Percentiles rank a stretch among this genome's conserved stretches.
Conservation (phyloP, 2,888 invertebrate genomes). For the Microplitis manilae region DNA sequence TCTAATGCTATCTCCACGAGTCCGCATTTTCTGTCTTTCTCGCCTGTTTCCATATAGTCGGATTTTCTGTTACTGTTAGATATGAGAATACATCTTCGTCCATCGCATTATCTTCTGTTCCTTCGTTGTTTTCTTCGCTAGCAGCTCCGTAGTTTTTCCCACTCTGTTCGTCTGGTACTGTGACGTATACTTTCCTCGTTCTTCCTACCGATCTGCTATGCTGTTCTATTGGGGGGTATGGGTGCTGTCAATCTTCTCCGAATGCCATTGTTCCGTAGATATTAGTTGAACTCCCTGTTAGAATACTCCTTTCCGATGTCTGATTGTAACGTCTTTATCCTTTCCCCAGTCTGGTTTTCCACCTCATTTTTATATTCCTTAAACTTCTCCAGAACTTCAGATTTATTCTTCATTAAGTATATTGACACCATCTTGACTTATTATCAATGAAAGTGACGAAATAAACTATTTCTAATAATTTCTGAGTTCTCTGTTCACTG, state of each 20-base stretch:
- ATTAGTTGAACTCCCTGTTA: conserved; percentile 39
- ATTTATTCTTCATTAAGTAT: conserved; percentile 43
- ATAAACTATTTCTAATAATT: conserved; percentile 44
- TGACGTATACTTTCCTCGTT: too few relatives aligned
- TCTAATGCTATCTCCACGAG: too few relatives aligned
- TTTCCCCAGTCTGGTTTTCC: conserved; percentile 37
- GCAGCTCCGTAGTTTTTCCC: too few relatives aligned
- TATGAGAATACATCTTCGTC: too few relatives aligned
- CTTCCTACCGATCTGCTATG: conserved; percentile 35
- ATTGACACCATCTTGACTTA: conserved; percentile 44
- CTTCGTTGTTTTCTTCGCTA: too few relatives aligned
- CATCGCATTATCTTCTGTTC: too few relatives aligned
- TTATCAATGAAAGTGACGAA: conserved; percentile 49
- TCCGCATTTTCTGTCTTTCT: too few relatives aligned
- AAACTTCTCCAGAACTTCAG: conserved; percentile 39
- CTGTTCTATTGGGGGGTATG: conserved; percentile 59
- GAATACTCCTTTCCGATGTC: too few relatives aligned
- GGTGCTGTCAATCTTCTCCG: conserved; percentile 50
- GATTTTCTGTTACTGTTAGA: too few relatives aligned
- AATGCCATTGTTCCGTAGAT: conserved; percentile 51
- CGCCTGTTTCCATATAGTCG: too few relatives aligned
- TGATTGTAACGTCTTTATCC: too few relatives aligned
- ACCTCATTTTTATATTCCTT: conserved; percentile 39
- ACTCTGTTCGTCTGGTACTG: too few relatives aligned
- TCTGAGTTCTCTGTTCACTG: conserved; percentile 19